A percentile compares a stretch with the other conserved stretches of the same genome.
phyloP scores from a whole-genome alignment of 2,888 invertebrate genomes.

The Metopia argyrocephala region DNA sequence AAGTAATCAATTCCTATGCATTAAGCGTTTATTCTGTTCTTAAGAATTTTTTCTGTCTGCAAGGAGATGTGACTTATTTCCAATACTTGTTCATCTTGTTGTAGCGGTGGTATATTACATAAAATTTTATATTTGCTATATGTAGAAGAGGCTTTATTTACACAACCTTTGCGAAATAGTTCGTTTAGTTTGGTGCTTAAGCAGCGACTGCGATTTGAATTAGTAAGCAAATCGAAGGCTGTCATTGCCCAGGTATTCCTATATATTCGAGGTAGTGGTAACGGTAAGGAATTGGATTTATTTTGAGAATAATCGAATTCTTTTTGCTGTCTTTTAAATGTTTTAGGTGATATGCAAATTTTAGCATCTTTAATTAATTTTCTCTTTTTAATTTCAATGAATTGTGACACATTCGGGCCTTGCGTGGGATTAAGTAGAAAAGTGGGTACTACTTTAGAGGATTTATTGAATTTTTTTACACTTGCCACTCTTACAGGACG shows the following conservation, averaged over 20 bases:
- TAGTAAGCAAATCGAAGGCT: slow-evolving; percentile 74
- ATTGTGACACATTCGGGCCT: slow-evolving; percentile 62
- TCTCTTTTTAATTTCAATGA: slow-evolving; percentile 68
- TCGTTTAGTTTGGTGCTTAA: slow-evolving; percentile 63
- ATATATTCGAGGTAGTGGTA: neutral
- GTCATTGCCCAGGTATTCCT: slow-evolving; percentile 56
- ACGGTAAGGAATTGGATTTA: neutral
- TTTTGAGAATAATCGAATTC: slow-evolving; percentile 1
- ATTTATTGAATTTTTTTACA: slow-evolving; percentile 9
- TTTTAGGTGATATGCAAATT: slow-evolving; percentile 62
- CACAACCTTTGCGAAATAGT: slow-evolving; percentile 67
- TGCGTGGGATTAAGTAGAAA: slow-evolving; percentile 65
- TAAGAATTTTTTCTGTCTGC: neutral
- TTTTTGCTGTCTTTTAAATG: slow-evolving; percentile 65
- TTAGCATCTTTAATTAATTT: slow-evolving; percentile 71
- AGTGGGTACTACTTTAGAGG: slow-evolving; percentile 38
- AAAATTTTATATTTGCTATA: slow-evolving; percentile 65
- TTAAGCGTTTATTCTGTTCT: too few relatives aligned
- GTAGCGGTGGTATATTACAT: slow-evolving; percentile 58
- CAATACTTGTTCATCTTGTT: slow-evolving; percentile 43
- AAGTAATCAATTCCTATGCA: too few relatives aligned
- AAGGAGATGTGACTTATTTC: slow-evolving; percentile 20
- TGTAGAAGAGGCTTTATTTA: slow-evolving; percentile 66
- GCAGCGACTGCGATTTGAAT: slow-evolving; percentile 58
- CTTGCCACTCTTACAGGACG: neutral